phyloP scores from a whole-genome alignment of 2,113 vertebrate genomes.

The Muntiacus muntjak region DNA sequence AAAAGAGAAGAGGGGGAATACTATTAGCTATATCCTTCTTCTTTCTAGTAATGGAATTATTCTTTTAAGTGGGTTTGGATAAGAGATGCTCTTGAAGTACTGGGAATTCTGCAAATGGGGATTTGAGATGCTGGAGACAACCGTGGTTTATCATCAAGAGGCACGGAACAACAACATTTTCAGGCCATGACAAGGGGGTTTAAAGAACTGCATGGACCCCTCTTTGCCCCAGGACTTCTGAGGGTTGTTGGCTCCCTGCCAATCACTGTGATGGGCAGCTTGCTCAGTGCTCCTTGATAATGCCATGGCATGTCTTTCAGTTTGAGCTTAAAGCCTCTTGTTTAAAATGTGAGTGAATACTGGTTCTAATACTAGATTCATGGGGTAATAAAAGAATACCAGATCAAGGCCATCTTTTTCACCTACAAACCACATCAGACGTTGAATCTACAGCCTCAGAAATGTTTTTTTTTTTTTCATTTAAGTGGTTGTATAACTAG shows the following conservation, averaged over 20 bases:
- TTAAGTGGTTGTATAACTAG: background rate
- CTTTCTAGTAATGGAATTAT: background rate
- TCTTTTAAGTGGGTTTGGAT: background rate
- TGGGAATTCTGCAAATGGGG: background rate
- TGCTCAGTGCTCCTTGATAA: background rate
- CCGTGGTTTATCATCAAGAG: background rate
- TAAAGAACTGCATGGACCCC: background rate
- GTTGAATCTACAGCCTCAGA: background rate
- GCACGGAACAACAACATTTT: background rate
- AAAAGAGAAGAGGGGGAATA: background rate
- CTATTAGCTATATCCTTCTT: background rate
- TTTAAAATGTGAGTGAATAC: background rate
- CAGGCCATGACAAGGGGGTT: background rate
- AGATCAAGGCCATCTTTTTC: background rate
- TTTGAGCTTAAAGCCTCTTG: background rate
- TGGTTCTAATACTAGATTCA: background rate
- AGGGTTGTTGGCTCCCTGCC: background rate
- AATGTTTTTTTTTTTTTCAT: constrained; percentile 16
- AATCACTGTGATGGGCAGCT: background rate
- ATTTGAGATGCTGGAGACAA: background rate
- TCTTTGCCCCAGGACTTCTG: background rate
- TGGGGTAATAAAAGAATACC: background rate
- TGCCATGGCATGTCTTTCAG: accelerated
- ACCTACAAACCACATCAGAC: background rate
- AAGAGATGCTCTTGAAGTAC: background rate